Evolutionary conservation across 2,797 vertebrate species (phyloP), one percentile per base, ranked within the genome.

Genomic region (Enteromius argenteus): DNA sequence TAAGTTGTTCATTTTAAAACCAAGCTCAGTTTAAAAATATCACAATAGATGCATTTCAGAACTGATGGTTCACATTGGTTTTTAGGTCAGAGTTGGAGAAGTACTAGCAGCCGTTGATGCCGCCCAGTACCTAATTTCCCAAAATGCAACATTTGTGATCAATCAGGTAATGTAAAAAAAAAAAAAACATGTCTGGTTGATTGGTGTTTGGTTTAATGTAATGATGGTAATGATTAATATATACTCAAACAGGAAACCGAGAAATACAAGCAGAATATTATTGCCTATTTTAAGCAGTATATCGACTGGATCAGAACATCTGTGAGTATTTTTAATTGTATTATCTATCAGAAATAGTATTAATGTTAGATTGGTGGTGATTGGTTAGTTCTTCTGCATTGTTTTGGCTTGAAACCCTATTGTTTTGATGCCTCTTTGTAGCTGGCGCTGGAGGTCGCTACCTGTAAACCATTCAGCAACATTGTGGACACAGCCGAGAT

Each of bases 391-490:
- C 4, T 30, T 19, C 19, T 75, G 8, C 27, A 30, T 64, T 62
- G 39, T 7, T 76, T 30, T 32, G 3, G 46, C 4, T 58, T 72
- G 13, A 76, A 0, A 1, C 71, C 64, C 68, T 13, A 35, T 32
- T 23, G 2, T 3, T 30, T 69, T 56, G 62, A 32, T 67, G n/a
- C 15, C 39, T 74, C 35, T 39, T 44, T 90, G 2, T 66, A 99
- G 98, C 89, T 99, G 90, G 91, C 92, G 3, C 86, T 96, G 93
- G 95, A 97, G 49, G 95, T 99, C 3, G 97, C 96, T 2, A 90
- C 95, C 13, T 99, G 98, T 92, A 99, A 97, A 80, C 98, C 98
- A 7, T 88, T 98, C 90, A 97, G 97, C 92, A 99, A 97, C 51
- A 94, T 96, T 19, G 78, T 99, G 89, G 98, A 99, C 91, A 97